Base-by-base conservation (phyloP, 2,797 vertebrate genomes). In the Trematomus bernacchii region DNA sequence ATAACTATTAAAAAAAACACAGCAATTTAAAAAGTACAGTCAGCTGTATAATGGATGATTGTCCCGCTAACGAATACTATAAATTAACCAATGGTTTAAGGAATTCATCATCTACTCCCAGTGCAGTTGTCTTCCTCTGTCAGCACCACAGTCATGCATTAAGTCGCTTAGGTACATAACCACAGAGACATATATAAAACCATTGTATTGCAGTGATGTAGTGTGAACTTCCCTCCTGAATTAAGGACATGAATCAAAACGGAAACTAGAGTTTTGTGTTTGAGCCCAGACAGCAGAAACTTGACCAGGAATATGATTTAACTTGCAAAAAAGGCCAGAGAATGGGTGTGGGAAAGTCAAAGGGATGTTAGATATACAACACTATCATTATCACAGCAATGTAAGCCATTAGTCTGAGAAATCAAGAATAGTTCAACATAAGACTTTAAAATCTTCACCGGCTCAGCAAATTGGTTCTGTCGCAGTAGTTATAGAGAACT, bases 131-230 rank as follows among this genome's bases (percentile, higher is more conserved):
- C 75, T 85, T 54, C 21, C 63, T 77, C 74, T 90, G 85, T 90
- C 89, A 88, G 79, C 79, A 66, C 82, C 48, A 86, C 73, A 83
- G 77, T 86, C 69, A 89, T 77, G 80, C 81, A 76, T 69, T 66
- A 74, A 81, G 77, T 80, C 58, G 47, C 71, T 80, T 78, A 80
- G 65, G 73, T 82, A 78, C 69, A 76, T 82, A 76, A 84, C 84
- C 83, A 70, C 77, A 83, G 73, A 83, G 76, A 50, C 58, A 84
- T 52, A 84, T 82, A 84, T 77, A 79, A 86, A 86, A 80, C 78
- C 73, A 65, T 58, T 46, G 21, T 54, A 58, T 46, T 80, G 52
- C 57, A 70, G 21, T 78, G 58, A 77, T 83, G 54, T 66, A 71
- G 63, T 46, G 66, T 77, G 64, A 85, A 77, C 85, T 79, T 81